These are phyloP conservation scores for Sinocyclocheilus rhinocerous DNA, from an alignment of 2,113 vertebrate genomes.

Conservation along the genomic window DNA sequence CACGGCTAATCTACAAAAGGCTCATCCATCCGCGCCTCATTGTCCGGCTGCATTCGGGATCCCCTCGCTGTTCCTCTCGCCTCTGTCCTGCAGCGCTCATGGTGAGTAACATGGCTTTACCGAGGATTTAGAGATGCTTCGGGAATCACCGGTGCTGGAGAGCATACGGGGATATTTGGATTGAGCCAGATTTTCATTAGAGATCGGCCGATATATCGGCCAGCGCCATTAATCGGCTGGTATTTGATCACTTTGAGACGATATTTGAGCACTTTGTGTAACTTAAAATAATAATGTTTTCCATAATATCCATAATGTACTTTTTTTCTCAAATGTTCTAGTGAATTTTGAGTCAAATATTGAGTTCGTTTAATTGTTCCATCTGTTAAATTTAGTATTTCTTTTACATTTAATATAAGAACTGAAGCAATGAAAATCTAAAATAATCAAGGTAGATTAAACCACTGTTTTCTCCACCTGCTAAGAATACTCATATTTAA, in stretches of 20 bases:
- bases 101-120: slow-evolving; percentile 77
- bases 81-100: slow-evolving; percentile 70
- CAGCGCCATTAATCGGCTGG: background rate
- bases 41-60: slow-evolving; percentile 67
- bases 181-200: background rate
- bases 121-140: background rate
- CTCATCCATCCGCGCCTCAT: slow-evolving; percentile 60
- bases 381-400: background rate
- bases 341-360: no score
- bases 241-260: background rate
- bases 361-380: background rate
- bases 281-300: background rate
- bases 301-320: background rate
- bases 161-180: background rate
- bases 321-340: no score
- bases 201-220: no score
- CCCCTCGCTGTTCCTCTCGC: background rate
- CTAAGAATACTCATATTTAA: no score
- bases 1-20: slow-evolving; percentile 73
- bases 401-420: no score
- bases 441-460: no score
- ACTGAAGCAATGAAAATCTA: no score
- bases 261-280: background rate
- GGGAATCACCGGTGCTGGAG: background rate
- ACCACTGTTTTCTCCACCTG: no score